Conservation (phyloP, 2,113 vertebrate genomes). For the Beaufortia kweichowensis region DNA sequence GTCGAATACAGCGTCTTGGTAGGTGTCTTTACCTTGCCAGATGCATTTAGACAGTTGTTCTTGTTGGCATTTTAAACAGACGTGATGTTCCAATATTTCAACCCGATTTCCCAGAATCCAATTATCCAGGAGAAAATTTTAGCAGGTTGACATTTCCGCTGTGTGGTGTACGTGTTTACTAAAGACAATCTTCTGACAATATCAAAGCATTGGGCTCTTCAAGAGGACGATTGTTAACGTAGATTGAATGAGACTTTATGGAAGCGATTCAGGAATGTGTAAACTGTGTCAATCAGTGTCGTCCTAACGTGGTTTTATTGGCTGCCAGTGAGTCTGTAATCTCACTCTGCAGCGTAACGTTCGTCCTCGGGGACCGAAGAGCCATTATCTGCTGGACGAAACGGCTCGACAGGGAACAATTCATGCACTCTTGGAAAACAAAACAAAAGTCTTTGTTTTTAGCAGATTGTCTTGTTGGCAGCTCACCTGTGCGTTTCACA, state of each 20-base stretch:
- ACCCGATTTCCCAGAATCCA: too few relatives aligned
- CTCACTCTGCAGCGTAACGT: slow-evolving; percentile 3
- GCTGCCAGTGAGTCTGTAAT: slow-evolving; percentile 16
- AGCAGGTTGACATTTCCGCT: too few relatives aligned
- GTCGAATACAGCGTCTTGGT: slow-evolving; percentile 91
- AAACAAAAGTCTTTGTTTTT: neutral
- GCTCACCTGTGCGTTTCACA: neutral
- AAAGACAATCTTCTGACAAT: neutral
- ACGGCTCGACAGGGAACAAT: neutral
- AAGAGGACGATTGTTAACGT: neutral
- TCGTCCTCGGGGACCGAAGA: neutral
- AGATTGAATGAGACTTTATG: neutral
- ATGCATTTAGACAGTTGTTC: too few relatives aligned
- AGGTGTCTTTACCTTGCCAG: slow-evolving; percentile 52
- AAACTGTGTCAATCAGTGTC: slow-evolving; percentile 10
- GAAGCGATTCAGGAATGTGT: neutral
- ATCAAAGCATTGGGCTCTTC: neutral
- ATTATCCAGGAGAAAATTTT: too few relatives aligned
- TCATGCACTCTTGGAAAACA: neutral
- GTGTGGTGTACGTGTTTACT: neutral
- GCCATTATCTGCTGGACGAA: slow-evolving; percentile 18
- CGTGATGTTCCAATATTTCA: too few relatives aligned
- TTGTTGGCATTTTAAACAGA: too few relatives aligned
- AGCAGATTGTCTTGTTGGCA: neutral
- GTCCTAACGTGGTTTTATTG: slow-evolving; percentile 21